Conservation (phyloP, 1,140 invertebrate genomes). For the Camponotus vicinus region DNA sequence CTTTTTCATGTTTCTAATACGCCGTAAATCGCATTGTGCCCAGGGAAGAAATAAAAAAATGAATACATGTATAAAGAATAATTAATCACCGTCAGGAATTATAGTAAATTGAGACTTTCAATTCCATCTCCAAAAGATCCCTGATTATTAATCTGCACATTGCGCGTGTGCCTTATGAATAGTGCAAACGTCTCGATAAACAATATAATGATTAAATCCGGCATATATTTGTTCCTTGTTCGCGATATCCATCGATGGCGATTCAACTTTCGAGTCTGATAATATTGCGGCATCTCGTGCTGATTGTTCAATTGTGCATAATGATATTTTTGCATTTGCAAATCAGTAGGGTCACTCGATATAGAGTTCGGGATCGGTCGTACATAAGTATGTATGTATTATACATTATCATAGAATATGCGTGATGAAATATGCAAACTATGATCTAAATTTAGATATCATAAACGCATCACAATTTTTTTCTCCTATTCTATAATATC, state of each 20-base stretch:
- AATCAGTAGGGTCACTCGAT: conserved; percentile 42
- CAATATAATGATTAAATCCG: conserved; percentile 22
- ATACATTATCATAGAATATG: background rate
- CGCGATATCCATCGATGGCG: background rate
- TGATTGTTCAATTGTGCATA: conserved; percentile 35
- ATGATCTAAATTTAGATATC: background rate
- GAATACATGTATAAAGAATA: conserved; percentile 1
- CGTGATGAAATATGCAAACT: background rate
- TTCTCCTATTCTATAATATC: background rate
- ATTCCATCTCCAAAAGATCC: background rate
- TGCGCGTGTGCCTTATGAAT: background rate
- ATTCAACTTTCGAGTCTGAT: conserved; percentile 10
- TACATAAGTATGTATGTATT: background rate
- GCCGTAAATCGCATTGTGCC: background rate
- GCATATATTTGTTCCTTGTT: background rate
- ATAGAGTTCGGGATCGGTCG: background rate
- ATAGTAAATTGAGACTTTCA: background rate
- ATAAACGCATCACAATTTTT: background rate
- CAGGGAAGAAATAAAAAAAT: background rate
- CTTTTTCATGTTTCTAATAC: background rate
- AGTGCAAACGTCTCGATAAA: conserved; percentile 10
- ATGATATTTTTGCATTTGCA: conserved; percentile 29
- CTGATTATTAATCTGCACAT: conserved; percentile 15
- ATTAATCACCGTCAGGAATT: background rate
- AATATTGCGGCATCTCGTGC: background rate